Evolutionary conservation across 2,797 vertebrate genomes (phyloP).

Genomic region (Syngnathus rostellatus): DNA sequence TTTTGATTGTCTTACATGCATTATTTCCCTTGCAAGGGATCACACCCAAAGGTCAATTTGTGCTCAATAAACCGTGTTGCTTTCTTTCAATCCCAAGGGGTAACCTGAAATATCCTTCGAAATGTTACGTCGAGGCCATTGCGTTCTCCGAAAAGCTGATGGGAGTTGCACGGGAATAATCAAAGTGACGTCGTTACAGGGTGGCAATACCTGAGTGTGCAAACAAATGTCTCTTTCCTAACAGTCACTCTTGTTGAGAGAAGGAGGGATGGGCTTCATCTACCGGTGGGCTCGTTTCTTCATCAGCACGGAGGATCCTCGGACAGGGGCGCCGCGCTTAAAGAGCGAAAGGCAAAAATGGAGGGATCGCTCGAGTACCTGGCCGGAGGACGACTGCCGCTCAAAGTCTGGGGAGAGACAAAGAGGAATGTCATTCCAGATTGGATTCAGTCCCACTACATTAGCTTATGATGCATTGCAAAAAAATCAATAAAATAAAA

Average conservation of each 20-base stretch:
- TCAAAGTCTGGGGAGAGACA: conserved; percentile 69
- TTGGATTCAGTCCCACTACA: neutral
- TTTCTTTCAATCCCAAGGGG: conserved; percentile 10
- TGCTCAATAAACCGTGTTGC: neutral
- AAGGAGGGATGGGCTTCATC: conserved; percentile 11
- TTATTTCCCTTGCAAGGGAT: conserved; percentile 29
- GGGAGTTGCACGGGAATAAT: conserved; percentile 16
- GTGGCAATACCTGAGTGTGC: conserved; percentile 63
- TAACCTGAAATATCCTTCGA: conserved; percentile 35
- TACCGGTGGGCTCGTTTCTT: conserved; percentile 18
- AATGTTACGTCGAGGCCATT: conserved; percentile 17
- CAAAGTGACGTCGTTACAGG: conserved; percentile 33
- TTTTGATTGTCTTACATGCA: conserved; percentile 64
- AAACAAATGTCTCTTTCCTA: conserved; percentile 22
- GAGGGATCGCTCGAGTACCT: conserved; percentile 83
- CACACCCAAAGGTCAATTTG: conserved; percentile 15
- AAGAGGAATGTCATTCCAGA: conserved; percentile 15
- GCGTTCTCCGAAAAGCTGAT: conserved; percentile 7
- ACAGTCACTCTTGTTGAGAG: conserved; percentile 26
- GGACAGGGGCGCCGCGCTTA: conserved; percentile 77
- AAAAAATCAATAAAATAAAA: neutral
- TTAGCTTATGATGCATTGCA: neutral
- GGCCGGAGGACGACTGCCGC: conserved; percentile 63
- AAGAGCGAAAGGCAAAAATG: conserved; percentile 82
- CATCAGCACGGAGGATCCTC: conserved; percentile 78